Conservation (phyloP, 2,888 invertebrate species). For the Sarcophaga carnaria region DNA sequence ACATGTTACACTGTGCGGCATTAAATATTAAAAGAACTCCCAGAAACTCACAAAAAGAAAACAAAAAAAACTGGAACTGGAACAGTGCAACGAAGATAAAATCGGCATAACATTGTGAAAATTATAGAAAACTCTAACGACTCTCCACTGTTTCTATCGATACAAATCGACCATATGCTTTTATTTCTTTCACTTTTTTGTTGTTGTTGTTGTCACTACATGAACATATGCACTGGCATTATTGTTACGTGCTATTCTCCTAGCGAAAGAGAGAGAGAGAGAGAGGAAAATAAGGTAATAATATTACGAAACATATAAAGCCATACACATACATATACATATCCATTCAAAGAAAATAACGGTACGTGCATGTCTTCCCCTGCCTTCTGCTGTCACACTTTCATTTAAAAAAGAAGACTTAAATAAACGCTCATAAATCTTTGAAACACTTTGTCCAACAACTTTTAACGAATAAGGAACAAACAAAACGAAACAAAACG, state of each 20-base stretch:
- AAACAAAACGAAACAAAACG: background rate
- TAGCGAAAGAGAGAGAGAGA: background rate
- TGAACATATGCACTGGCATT: background rate
- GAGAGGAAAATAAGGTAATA: background rate
- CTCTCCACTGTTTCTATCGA: conserved; percentile 20
- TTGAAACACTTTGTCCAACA: conserved; percentile 59
- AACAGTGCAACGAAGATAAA: background rate
- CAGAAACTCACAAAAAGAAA: background rate
- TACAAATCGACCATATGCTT: conserved; percentile 54
- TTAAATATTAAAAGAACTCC: background rate
- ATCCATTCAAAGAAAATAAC: background rate
- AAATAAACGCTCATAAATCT: conserved; percentile 63
- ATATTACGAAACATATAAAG: too few species aligned
- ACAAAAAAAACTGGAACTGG: background rate
- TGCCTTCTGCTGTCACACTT: background rate
- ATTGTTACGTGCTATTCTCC: conserved; percentile 48
- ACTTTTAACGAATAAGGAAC: background rate
- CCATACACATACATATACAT: background rate
- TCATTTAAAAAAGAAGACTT: conserved; percentile 23
- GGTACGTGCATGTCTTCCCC: background rate
- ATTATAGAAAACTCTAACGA: background rate
- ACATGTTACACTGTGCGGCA: conserved; percentile 45
- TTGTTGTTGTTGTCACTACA: background rate
- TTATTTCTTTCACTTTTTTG: background rate
- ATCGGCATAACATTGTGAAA: background rate